Conservation (phyloP, 2,797 vertebrate genomes). For the Sciurus carolinensis region DNA sequence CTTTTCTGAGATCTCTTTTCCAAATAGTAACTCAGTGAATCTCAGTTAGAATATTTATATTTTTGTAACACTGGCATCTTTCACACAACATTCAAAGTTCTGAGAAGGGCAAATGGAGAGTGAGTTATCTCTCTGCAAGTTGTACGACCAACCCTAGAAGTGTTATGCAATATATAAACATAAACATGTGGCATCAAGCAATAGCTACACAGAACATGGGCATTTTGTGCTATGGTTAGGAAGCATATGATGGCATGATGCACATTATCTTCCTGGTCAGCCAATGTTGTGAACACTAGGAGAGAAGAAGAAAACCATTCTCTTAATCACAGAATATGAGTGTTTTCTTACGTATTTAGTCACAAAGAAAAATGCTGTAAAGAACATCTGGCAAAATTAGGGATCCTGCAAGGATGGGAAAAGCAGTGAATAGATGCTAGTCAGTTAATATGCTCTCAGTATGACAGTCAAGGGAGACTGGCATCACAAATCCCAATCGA, state of each 20-base stretch:
- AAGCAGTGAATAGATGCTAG: background rate
- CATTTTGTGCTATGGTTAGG: background rate
- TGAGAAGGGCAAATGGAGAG: background rate
- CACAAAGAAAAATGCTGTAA: background rate
- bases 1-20: background rate
- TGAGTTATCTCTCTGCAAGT: background rate
- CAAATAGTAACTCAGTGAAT: background rate
- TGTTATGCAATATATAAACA: background rate
- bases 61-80: background rate
- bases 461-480: background rate
- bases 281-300: background rate
- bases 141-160: background rate
- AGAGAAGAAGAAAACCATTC: background rate
- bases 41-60: background rate
- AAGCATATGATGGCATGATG: background rate
- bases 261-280: background rate
- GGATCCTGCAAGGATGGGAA: background rate
- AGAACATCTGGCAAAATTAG: background rate
- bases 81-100: background rate
- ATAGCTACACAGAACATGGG: background rate
- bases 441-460: background rate
- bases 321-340: background rate
- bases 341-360: background rate
- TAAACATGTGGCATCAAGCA: background rate
- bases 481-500: background rate